Evolutionary conservation across 2,113 vertebrate species (phyloP), one percentile per base, ranked within the genome.

Genomic region (Caracal caracal): DNA sequence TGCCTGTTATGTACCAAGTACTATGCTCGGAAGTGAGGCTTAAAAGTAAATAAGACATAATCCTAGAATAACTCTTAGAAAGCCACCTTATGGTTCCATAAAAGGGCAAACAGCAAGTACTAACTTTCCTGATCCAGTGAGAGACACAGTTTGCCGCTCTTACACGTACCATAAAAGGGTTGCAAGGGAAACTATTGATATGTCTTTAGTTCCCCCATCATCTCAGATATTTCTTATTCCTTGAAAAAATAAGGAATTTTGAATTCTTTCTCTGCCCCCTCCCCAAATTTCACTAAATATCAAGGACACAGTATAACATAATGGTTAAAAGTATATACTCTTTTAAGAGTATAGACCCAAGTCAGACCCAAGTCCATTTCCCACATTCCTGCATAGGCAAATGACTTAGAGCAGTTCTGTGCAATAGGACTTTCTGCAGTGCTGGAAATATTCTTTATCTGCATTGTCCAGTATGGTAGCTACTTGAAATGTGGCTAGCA

Each of bases 21-120:
- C 75, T 80, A 30, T 87, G 47, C 83, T 80, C 90, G 43, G 37
- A 95, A 85, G 13, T 26, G 37, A 88, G 22, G 3, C 20, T 75
- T 90, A 88, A 91, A 90, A 97, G n/a, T 61, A 84, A 94, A 22
- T 65, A 84, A 85, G 20, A 24, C 35, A 79, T 24, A 71, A 88
- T 76, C 70, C 76, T 40, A 70, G 40, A 51, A 82, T 33, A 87
- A 94, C 40, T 68, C 51, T 82, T 76, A 59, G 66, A 66, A 88
- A 91, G 51, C 91, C 81, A 90, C 11, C 37, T 86, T 63, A 63
- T 10, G 4, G 51, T 59, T 86, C 68, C 75, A 96, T 63, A 87
- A 95, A 51, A 75, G 15, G 24, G 10, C 6, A 76, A 71, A 70
- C 4, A 88, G 35, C 47, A 94, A 94, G 30, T 53, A 47, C 37